phyloP scores from a whole-genome alignment of 2,797 vertebrate genomes.

The Aeoliscus strigatus region DNA sequence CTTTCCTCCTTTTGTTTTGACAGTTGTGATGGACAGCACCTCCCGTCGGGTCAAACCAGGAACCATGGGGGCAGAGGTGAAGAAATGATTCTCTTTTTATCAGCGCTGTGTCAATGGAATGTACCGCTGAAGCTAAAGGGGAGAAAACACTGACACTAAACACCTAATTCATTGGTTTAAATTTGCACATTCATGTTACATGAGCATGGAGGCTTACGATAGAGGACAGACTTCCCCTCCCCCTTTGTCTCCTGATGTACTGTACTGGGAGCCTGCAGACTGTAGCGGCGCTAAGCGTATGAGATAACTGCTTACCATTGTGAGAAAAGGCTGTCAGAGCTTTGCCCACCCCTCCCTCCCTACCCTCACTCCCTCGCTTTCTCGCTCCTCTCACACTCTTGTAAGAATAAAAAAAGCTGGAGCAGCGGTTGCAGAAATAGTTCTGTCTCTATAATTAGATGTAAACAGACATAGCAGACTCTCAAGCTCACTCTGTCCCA shows the following conservation, averaged over 20 bases:
- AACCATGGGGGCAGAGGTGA: constrained; percentile 19
- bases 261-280: constrained; percentile 55
- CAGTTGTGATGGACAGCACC: constrained; percentile 44
- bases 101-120: constrained; percentile 10
- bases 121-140: constrained; percentile 33
- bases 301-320: constrained; percentile 65
- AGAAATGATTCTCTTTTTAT: constrained; percentile 34
- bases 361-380: constrained; percentile 2
- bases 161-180: constrained; percentile 32
- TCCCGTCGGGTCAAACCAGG: constrained; percentile 7
- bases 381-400: constrained; percentile 24
- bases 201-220: constrained; percentile 53
- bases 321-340: constrained; percentile 66
- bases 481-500: constrained; percentile 64
- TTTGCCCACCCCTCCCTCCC: constrained; percentile 27
- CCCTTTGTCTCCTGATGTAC: constrained; percentile 45
- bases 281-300: constrained; percentile 59
- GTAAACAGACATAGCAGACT: constrained; percentile 69
- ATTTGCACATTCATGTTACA: constrained; percentile 66
- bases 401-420: constrained; percentile 57
- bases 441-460: constrained; percentile 74
- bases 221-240: constrained; percentile 41
- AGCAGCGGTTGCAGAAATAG: constrained; percentile 67
- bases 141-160: constrained; percentile 19
- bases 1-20: constrained; percentile 55